Percentiles rank a stretch among this genome's conserved stretches.
These are phyloP conservation scores for Rana temporaria DNA, from an alignment of 2,113 vertebrate genomes.

Conservation along the genomic window DNA sequence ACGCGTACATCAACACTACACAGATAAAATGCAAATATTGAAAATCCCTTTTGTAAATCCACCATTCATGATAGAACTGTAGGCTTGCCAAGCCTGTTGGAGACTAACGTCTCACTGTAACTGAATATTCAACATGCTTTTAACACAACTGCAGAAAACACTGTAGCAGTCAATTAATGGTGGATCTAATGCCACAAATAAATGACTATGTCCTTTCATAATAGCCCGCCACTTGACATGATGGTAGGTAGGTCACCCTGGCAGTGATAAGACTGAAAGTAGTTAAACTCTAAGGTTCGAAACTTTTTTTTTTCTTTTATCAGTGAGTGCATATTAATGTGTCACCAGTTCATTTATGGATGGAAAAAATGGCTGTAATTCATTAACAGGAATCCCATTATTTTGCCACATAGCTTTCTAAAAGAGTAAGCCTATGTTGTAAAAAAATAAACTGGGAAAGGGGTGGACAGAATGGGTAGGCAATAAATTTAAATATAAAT, in stretches of 20 bases:
- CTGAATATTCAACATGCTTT: neutral
- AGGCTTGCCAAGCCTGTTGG: neutral
- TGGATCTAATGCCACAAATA: neutral
- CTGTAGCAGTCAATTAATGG: neutral
- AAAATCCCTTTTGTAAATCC: slow-evolving; percentile 13
- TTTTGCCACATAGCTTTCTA: neutral
- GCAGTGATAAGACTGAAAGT: slow-evolving; percentile 7
- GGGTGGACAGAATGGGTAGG: neutral
- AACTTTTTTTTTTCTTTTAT: neutral
- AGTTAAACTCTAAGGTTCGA: neutral
- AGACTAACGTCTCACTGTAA: neutral
- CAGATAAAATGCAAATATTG: neutral
- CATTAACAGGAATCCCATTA: slow-evolving; percentile 47
- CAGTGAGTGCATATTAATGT: slow-evolving; percentile 1
- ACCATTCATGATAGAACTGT: neutral
- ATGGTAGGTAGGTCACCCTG: neutral
- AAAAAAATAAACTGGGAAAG: slow-evolving; percentile 5
- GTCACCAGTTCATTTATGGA: neutral
- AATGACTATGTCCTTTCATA: neutral
- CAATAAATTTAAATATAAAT: neutral
- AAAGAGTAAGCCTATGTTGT: neutral
- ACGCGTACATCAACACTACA: neutral
- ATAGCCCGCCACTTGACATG: neutral
- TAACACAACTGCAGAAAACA: neutral
- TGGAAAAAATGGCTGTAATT: neutral